phyloP scores from a whole-genome alignment of 2,888 invertebrate genomes.

The Smittia sp. region DNA sequence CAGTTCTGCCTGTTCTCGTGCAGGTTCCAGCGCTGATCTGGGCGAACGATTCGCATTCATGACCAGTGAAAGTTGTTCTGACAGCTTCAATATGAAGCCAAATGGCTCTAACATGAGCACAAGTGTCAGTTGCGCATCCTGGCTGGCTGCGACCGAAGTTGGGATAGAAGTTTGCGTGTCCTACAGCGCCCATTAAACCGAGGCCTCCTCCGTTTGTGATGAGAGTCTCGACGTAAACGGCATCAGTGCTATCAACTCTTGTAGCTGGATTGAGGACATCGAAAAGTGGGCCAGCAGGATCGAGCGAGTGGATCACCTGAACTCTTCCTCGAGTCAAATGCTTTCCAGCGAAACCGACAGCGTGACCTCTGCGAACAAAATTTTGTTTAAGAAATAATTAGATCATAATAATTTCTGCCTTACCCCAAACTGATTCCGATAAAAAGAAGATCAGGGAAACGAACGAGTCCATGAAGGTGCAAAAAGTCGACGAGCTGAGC shows the following conservation, averaged over 20 bases:
- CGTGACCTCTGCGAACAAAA: constrained; percentile 49
- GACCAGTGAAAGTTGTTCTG: not conserved
- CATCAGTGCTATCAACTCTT: constrained; percentile 50
- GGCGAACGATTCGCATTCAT: not conserved
- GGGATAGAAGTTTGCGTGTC: constrained; percentile 52
- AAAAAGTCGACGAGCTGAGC: constrained; percentile 48
- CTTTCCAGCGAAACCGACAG: constrained; percentile 50
- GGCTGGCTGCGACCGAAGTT: constrained; percentile 44
- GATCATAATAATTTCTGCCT: not conserved
- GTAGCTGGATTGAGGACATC: constrained; percentile 45
- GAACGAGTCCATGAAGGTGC: constrained; percentile 43
- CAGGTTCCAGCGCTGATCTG: not conserved
- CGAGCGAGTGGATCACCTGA: constrained; percentile 51
- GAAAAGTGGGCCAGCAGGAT: constrained; percentile 51
- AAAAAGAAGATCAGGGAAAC: constrained; percentile 47
- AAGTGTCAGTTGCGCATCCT: not conserved
- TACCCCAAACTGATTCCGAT: constrained; percentile 51
- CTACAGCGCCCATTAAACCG: constrained; percentile 49
- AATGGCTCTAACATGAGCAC: not conserved
- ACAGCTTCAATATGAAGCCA: not conserved
- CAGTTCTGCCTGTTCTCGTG: not conserved
- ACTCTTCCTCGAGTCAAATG: constrained; percentile 46
- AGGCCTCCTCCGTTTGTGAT: constrained; percentile 50
- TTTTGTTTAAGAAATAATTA: not conserved
- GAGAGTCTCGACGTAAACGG: constrained; percentile 52